Percentiles rank a stretch among this genome's conserved stretches.
phyloP scores from a whole-genome alignment of 2,113 vertebrate genomes.

The Chauna torquata region DNA sequence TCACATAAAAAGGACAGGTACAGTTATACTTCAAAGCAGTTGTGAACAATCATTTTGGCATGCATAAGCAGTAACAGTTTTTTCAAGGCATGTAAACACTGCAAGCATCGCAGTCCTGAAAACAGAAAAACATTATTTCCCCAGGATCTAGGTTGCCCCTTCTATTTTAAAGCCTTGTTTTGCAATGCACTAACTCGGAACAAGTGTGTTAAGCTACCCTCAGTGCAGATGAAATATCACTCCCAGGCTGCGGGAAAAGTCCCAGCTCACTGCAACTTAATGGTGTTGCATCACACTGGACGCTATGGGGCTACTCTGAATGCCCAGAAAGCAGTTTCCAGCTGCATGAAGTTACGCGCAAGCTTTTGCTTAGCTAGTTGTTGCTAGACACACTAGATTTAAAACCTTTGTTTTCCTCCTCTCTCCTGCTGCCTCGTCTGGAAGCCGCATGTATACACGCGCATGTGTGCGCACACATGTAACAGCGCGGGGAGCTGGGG shows the following conservation, averaged over 20 bases:
- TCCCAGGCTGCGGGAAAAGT: not conserved
- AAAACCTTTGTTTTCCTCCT: not conserved
- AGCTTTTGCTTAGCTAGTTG: not conserved
- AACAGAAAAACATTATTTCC: not conserved
- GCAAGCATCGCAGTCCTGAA: slow-evolving; percentile 53
- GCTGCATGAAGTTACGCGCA: not conserved
- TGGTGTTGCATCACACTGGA: too few relatives aligned
- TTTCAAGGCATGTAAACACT: not conserved
- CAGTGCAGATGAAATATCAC: rapidly evolving
- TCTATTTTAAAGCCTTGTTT: not conserved
- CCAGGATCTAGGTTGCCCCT: not conserved
- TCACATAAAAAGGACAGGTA: not conserved
- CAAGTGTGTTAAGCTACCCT: not conserved
- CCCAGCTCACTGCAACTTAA: not conserved
- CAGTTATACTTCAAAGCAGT: slow-evolving; percentile 56
- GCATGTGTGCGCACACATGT: rapidly evolving
- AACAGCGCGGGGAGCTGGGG: rapidly evolving
- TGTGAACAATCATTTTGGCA: slow-evolving; percentile 31
- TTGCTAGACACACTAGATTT: not conserved
- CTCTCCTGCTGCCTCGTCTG: not conserved
- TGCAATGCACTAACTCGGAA: not conserved
- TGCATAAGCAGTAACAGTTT: not conserved
- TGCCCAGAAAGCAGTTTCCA: not conserved
- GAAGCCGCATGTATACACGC: not conserved
- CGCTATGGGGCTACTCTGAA: not conserved